phyloP scores from a whole-genome alignment of 2,797 vertebrate species.

The Danio kyathit region DNA sequence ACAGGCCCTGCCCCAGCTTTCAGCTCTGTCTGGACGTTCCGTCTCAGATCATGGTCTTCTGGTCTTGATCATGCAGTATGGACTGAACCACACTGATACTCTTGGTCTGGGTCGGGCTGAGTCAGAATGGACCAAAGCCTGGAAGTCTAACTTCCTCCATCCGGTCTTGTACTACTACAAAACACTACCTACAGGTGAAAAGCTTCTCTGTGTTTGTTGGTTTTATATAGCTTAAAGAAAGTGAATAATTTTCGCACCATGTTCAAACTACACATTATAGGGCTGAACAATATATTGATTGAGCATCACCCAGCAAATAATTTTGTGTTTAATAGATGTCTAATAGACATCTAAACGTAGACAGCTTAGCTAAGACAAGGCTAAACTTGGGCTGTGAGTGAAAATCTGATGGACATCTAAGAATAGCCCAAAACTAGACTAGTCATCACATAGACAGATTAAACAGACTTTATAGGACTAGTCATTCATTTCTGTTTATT shows the following conservation, averaged over 20 bases:
- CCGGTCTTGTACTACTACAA: constrained; percentile 94
- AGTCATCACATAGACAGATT: too few species aligned
- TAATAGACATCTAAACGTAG: too few species aligned
- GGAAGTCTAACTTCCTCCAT: constrained; percentile 95
- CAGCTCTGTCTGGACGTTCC: constrained; percentile 77
- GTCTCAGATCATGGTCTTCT: constrained; percentile 86
- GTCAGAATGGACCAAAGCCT: constrained; percentile 89
- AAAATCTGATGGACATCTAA: too few species aligned
- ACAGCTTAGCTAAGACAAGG: too few species aligned
- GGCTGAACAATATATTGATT: too few species aligned
- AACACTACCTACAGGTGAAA: constrained; percentile 88
- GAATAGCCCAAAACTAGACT: too few species aligned
- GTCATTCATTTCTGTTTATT: too few species aligned
- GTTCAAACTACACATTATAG: too few species aligned
- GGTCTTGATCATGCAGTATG: constrained; percentile 92
- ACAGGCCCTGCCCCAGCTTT: constrained; percentile 86
- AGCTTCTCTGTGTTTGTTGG: neutral
- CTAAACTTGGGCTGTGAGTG: too few species aligned
- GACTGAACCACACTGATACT: constrained; percentile 91
- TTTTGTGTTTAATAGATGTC: too few species aligned
- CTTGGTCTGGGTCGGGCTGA: constrained; percentile 88
- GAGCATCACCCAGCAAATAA: too few species aligned
- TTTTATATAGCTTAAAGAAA: neutral
- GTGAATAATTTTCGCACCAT: neutral
- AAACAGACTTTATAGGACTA: too few species aligned